Evolutionary conservation across 2,113 vertebrate genomes (phyloP).

Genomic region (Notarius quadriscutis): DNA sequence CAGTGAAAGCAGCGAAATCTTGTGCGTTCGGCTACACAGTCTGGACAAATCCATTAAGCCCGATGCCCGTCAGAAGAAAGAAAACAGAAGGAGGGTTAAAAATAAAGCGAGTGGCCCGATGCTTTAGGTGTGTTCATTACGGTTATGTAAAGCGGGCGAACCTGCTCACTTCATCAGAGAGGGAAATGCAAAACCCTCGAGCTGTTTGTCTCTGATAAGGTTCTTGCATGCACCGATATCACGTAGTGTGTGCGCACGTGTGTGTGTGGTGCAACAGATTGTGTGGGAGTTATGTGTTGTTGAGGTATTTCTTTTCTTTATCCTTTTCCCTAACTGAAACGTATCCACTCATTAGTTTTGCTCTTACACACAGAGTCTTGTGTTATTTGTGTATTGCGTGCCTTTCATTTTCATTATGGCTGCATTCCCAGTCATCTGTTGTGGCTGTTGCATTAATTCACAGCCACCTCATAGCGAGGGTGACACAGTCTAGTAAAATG

Average conservation of each 20-base stretch:
- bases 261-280: slow-evolving; percentile 17
- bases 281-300: slow-evolving; percentile 22
- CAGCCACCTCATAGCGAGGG: slow-evolving; percentile 23
- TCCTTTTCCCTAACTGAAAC: slow-evolving; percentile 7
- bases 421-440: slow-evolving; percentile 31
- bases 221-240: slow-evolving; percentile 29
- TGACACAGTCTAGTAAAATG: slow-evolving; percentile 26
- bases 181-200: slow-evolving; percentile 43
- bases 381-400: slow-evolving; percentile 14
- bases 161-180: slow-evolving; percentile 57
- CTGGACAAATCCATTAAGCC: slow-evolving; percentile 5
- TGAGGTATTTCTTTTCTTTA: slow-evolving; percentile 9
- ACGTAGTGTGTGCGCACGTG: slow-evolving; percentile 12
- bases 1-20: not conserved
- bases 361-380: not conserved
- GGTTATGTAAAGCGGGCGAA: slow-evolving; percentile 40
- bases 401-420: slow-evolving; percentile 13
- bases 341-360: slow-evolving; percentile 13
- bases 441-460: slow-evolving; percentile 37
- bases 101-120: slow-evolving; percentile 21
- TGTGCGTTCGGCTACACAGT: not conserved
- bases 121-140: slow-evolving; percentile 43
- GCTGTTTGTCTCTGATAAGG: slow-evolving; percentile 64
- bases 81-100: slow-evolving; percentile 1
- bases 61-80: not conserved